Conservation (phyloP, 1,140 invertebrate species). For the Muscidifurax raptorellus region DNA sequence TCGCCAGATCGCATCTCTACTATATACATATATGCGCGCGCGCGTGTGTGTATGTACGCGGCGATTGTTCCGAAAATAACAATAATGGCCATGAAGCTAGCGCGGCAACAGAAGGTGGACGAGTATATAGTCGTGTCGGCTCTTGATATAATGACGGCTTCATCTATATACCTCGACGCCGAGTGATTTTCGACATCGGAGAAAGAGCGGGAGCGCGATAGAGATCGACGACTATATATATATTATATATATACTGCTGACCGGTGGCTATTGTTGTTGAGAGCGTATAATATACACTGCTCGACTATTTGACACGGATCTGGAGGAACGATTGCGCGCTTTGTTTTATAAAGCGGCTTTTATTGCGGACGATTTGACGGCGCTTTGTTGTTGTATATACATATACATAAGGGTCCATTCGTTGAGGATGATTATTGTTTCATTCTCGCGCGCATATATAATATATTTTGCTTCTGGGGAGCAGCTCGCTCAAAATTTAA, state of each 20-base stretch:
- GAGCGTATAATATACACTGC: too few species aligned
- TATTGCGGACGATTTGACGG: neutral
- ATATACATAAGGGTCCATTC: too few species aligned
- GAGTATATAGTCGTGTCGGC: neutral
- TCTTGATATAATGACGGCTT: slow-evolving; percentile 6
- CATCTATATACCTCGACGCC: neutral
- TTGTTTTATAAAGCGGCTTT: neutral
- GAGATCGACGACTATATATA: neutral
- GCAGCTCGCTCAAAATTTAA: neutral
- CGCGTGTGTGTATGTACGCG: too few species aligned
- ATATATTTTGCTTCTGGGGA: neutral
- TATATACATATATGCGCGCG: too few species aligned
- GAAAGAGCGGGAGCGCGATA: neutral
- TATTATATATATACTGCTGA: neutral
- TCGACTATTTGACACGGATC: slow-evolving; percentile 1
- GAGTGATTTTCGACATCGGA: neutral
- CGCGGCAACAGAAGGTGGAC: neutral
- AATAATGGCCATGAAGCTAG: neutral
- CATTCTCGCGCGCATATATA: too few species aligned
- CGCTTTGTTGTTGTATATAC: neutral
- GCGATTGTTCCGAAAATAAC: neutral
- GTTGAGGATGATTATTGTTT: too few species aligned
- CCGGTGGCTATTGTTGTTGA: neutral
- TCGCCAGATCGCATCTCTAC: slow-evolving; percentile 1
- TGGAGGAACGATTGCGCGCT: neutral